A percentile compares a stretch with the other conserved stretches of the same genome.
Evolutionary conservation across 2,797 vertebrate genomes (phyloP).

Genomic region (Chelonia mydas): DNA sequence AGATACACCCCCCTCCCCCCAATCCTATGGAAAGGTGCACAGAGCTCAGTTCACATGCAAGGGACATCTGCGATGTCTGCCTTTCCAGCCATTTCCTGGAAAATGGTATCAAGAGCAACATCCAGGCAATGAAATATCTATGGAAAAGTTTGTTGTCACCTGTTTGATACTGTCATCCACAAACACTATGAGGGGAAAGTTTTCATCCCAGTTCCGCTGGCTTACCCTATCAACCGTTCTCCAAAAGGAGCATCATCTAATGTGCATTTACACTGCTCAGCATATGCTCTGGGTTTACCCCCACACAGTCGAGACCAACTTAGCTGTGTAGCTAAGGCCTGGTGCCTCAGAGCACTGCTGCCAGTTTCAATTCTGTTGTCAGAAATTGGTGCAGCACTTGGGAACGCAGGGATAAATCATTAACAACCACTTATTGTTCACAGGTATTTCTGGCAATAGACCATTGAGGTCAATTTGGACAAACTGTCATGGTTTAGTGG

Average conservation of each 20-base stretch:
- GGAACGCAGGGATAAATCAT: slow-evolving; percentile 70
- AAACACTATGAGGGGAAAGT: not conserved
- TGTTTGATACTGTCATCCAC: accelerated
- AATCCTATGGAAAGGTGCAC: not conserved
- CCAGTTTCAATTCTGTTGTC: not conserved
- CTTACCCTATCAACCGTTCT: not conserved
- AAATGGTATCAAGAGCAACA: not conserved
- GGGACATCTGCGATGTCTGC: not conserved
- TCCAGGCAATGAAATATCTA: not conserved
- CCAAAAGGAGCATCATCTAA: not conserved
- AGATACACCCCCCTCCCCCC: not conserved
- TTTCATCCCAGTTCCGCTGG: accelerated
- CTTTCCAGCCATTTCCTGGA: not conserved
- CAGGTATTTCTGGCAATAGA: slow-evolving; percentile 72
- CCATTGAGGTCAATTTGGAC: slow-evolving; percentile 60
- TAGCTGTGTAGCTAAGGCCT: slow-evolving; percentile 4
- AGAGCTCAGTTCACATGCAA: not conserved
- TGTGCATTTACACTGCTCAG: not conserved
- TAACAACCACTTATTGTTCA: slow-evolving; percentile 74
- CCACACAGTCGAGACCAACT: not conserved
- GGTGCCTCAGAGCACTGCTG: not conserved
- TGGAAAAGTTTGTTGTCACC: not conserved
- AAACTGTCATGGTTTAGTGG: slow-evolving; percentile 6
- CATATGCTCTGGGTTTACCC: not conserved
- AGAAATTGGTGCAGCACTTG: slow-evolving; percentile 46